Evolutionary conservation across 2,797 vertebrate genomes (phyloP).

Genomic region (Staurois parvus): DNA sequence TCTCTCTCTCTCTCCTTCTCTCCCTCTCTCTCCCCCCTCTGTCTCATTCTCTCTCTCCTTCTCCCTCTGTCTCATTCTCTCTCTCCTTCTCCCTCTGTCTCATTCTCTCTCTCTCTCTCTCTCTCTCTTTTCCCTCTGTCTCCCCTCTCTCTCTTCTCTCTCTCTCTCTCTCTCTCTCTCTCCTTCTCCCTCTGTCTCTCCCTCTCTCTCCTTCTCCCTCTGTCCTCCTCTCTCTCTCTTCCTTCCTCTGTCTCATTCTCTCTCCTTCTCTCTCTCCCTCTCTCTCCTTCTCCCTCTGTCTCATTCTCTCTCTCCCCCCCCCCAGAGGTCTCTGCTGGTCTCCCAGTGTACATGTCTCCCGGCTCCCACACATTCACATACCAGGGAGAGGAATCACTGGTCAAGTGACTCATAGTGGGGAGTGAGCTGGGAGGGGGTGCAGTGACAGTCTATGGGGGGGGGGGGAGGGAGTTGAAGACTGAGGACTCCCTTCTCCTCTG

Average conservation of each 20-base stretch:
- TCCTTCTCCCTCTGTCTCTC: not conserved
- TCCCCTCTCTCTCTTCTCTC: not conserved
- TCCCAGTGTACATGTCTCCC: not conserved
- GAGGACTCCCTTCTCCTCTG: not conserved
- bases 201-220: no score
- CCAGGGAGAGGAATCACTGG: slow-evolving; percentile 47
- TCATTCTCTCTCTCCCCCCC: not conserved
- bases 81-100: no score
- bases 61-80: no score
- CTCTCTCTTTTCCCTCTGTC: not conserved
- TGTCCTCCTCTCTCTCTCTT: not conserved
- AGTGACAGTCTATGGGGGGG: not conserved
- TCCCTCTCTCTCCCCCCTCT: no score
- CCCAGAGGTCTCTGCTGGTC: not conserved
- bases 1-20: no score
- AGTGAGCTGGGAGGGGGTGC: no score
- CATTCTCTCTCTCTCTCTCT: no score
- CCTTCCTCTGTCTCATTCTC: not conserved
- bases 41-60: no score
- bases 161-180: not conserved
- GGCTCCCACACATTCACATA: slow-evolving; percentile 45
- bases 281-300: not conserved
- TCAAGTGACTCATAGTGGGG: slow-evolving; percentile 29
- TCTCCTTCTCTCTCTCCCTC: not conserved
- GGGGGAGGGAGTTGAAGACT: not conserved